phyloP scores from a whole-genome alignment of 2,888 invertebrate genomes.

The Uropetala carovei region DNA sequence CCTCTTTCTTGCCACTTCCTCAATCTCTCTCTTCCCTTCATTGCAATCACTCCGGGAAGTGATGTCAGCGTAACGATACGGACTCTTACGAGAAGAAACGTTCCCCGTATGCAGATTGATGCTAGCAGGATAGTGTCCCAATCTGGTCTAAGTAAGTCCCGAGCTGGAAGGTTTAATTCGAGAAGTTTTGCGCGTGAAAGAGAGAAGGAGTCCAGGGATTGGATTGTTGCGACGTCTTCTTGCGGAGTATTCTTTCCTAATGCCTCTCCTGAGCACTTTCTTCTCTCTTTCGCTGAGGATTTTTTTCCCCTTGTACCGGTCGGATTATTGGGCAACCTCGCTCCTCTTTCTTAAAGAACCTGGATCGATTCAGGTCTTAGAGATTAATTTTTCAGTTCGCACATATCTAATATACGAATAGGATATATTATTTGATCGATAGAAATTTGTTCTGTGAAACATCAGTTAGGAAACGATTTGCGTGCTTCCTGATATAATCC shows the following conservation, averaged over 20 bases:
- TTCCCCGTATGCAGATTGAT: conserved; percentile 57
- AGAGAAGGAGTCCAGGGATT: conserved; percentile 27
- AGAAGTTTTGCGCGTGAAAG: conserved; percentile 40
- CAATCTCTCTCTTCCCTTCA: background rate
- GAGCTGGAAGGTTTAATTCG: conserved; percentile 25
- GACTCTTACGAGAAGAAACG: background rate
- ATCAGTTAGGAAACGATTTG: too few relatives aligned
- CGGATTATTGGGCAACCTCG: background rate
- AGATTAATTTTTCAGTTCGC: too few relatives aligned
- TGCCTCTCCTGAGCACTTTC: background rate
- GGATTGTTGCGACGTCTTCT: background rate
- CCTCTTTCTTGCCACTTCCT: background rate
- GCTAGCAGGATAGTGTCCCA: conserved; percentile 41
- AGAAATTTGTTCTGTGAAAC: too few relatives aligned
- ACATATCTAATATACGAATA: too few relatives aligned
- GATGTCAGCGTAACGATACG: background rate
- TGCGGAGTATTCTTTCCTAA: background rate
- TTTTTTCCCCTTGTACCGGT: background rate
- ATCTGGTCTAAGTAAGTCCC: conserved; percentile 57
- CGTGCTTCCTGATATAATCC: too few relatives aligned
- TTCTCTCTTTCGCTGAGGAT: background rate
- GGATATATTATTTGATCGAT: too few relatives aligned
- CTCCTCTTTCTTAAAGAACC: background rate
- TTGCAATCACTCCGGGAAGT: background rate
- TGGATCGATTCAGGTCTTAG: background rate